Base-by-base conservation (phyloP, 1,140 invertebrate genomes). In the Zaprionus inermis region DNA sequence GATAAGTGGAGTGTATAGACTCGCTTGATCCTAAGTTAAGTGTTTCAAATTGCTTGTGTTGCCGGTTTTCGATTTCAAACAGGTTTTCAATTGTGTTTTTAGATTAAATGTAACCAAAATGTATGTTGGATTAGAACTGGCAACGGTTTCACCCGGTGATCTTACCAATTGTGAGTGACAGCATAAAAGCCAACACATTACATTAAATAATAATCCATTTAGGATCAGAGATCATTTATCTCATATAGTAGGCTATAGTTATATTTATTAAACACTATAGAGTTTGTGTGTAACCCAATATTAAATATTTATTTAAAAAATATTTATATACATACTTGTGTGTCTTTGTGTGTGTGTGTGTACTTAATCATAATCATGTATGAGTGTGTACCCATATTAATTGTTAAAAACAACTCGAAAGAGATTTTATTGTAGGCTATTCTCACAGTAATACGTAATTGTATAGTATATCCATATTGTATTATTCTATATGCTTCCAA, bases 271-370 rank as follows among this genome's bases (percentile, higher is more conserved):
- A 49, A 49, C 11, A 49, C 1, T 49, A 18, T 49, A 49, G 36
- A 49, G 38, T 20, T 49, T 49, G 44, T 22, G 44, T 49, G 18
- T 49, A 12, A 49, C 44, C 44, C 44, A 49, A 49, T 49, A 20
- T 22, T 1, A 49, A 49, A 49, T 49, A 49, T 49, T 49, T 49
- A 49, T 49, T 49, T 22, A 12, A 22, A 22, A 49, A 49, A 49
- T 49, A 49, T 49, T 49, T 49, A 49, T 49, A 49, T 49, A 49
- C 44, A 49, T 49, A 49, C 18, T 49, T 49, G 44, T 49, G 44
- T 44, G n/a, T 44, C 14, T 14, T 11, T 46, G 41, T 46, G 44
- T 49, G 38, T 6, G 38, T 49, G 44, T 46, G 44, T 49, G 44
- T 49, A 22, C 44, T 49, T 49, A 49, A 49, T 3, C 18, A 22